Base-by-base conservation (phyloP, 2,888 invertebrate genomes). In the Acrobasis suavella region DNA sequence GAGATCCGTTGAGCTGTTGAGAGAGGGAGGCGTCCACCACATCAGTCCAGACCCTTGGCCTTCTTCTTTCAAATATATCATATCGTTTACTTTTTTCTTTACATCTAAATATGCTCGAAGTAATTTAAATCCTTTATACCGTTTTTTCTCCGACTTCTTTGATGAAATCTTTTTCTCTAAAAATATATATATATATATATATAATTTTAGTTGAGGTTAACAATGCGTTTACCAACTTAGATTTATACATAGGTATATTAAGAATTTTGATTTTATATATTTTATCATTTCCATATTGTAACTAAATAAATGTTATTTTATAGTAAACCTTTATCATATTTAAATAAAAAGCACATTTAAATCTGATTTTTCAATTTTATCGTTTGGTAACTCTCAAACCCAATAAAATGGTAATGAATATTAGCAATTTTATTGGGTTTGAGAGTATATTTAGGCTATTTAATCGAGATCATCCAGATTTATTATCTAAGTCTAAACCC, bases 1-100 rank as follows among this genome's bases (percentile, higher is more conserved):
- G 6, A 97, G 87, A 77, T 97, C 97, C 0, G 95, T 94, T 7
- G 95, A 90, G 7, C 93, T 86, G 62, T 92, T 92, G 7, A 92
- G 74, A 0, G 92, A 87, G 0, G 93, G 93, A 17, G 81, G 65
- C 0, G 92, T 88, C 93, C 93, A 93, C 93, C 93, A 93, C 89
- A 89, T 91, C 10, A 93, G 58, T 0, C 90, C 93, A 0, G 92
- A 92, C 0, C 91, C 92, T 55, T 90, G 87, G 0, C 90, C 89
- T 12, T 93, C 93, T 51, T 93, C 93, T 64, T 90, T 85, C 52
- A 93, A 75, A 42, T 91, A 91, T 65, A 91, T 67, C 73, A 93
- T 77, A 42, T 91, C 88, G 42, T 84, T 83, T 16, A 93, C 85
- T 69, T 93, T 92, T 87, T 89, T 89, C 60, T 78, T 80, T 1